These are phyloP conservation scores for Monopis laevigella DNA, from an alignment of 2,888 invertebrate genomes.

Conservation along the genomic window DNA sequence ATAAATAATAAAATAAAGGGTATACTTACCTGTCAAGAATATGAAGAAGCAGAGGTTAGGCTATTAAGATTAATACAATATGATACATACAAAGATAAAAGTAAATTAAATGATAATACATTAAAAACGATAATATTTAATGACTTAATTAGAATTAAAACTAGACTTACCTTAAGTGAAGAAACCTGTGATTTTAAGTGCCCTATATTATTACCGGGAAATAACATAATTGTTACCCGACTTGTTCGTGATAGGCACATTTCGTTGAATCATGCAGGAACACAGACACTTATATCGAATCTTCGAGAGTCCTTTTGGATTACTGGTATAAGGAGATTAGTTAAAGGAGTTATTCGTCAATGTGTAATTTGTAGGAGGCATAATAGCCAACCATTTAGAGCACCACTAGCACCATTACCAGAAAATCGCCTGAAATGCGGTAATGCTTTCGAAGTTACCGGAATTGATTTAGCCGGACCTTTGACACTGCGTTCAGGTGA, in stretches of 20 bases:
- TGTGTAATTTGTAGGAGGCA: neutral
- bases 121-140: neutral
- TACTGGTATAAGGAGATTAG: neutral
- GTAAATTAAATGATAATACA: neutral
- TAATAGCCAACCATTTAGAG: neutral
- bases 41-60: neutral
- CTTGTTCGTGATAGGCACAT: conserved; percentile 9
- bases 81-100: neutral
- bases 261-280: conserved; percentile 10
- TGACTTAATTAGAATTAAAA: neutral
- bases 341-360: neutral
- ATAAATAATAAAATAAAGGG: neutral
- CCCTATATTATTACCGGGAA: conserved; percentile 7
- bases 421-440: neutral
- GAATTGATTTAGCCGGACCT: neutral
- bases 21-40: neutral
- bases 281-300: conserved; percentile 6
- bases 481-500: neutral
- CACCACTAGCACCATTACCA: neutral
- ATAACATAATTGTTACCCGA: conserved; percentile 8
- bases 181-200: neutral
- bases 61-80: neutral
- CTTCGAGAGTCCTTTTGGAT: conserved; percentile 14
- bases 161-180: neutral
- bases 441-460: neutral